These are phyloP conservation scores for Drosophila pegasa DNA, from an alignment of 2,888 invertebrate species.

Conservation along the genomic window DNA sequence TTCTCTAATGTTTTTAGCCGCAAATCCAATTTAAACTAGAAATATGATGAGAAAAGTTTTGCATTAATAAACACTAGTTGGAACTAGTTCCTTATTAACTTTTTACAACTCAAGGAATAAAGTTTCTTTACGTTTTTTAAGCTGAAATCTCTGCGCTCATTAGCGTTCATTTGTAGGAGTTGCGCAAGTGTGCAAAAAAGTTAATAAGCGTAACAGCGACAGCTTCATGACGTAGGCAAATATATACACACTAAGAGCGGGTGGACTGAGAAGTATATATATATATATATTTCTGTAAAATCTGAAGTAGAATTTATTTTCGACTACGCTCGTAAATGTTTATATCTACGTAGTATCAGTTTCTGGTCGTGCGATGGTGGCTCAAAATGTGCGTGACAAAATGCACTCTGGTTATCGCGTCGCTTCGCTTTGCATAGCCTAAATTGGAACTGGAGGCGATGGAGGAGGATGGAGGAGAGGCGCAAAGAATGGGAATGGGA, in stretches of 20 bases:
- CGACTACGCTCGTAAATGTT: neutral
- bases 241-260: neutral
- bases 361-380: slow-evolving; percentile 7
- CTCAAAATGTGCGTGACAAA: slow-evolving; percentile 67
- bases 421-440: slow-evolving; percentile 47
- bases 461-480: neutral
- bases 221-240: slow-evolving; percentile 19
- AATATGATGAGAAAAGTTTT: neutral
- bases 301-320: too few species aligned
- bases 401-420: slow-evolving; percentile 61
- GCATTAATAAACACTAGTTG: neutral
- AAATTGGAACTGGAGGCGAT: slow-evolving; percentile 31
- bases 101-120: neutral
- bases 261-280: neutral
- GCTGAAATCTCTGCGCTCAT: slow-evolving; percentile 25
- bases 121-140: slow-evolving; percentile 3
- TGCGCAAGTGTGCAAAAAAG: slow-evolving; percentile 60
- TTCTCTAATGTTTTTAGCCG: neutral
- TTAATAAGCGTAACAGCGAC: slow-evolving; percentile 47
- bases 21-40: neutral
- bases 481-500: neutral
- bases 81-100: slow-evolving; percentile 1
- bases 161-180: slow-evolving; percentile 31
- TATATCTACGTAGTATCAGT: slow-evolving; percentile 19
- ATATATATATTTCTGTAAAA: neutral